A percentile compares a stretch with the other conserved stretches of the same genome.
These are phyloP conservation scores for Erebia ligea DNA, from an alignment of 2,888 invertebrate genomes.

Conservation along the genomic window DNA sequence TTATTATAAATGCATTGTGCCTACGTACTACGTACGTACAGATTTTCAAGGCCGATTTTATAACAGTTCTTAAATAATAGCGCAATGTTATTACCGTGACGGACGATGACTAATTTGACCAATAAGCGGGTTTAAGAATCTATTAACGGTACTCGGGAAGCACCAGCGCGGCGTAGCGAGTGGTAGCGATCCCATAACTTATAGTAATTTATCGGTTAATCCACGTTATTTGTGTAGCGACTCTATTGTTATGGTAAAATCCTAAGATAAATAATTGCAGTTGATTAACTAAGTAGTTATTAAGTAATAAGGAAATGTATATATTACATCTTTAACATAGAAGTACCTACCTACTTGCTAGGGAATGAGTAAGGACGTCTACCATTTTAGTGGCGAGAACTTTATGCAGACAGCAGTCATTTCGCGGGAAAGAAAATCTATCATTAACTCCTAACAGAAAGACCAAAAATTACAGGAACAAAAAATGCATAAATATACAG, in stretches of 20 bases:
- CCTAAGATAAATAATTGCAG: not conserved
- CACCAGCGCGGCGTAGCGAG: constrained; percentile 35
- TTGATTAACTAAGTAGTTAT: no score
- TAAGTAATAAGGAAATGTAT: no score
- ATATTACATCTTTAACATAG: no score
- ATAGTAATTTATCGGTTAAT: constrained; percentile 57
- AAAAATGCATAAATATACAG: no score
- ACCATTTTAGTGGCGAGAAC: no score
- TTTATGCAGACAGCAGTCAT: no score
- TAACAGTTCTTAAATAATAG: constrained; percentile 43
- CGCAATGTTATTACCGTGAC: constrained; percentile 56
- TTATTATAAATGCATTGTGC: not conserved
- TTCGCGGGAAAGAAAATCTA: no score
- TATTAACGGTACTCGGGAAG: constrained; percentile 64
- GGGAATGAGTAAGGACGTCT: no score
- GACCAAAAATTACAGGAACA: no score
- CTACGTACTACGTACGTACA: not conserved
- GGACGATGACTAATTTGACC: constrained; percentile 66
- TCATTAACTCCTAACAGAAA: no score
- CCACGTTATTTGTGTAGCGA: constrained; percentile 54
- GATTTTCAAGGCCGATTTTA: not conserved
- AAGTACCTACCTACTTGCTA: no score
- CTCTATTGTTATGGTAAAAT: constrained; percentile 11
- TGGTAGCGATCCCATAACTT: constrained; percentile 55
- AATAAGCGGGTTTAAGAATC: constrained; percentile 62